Evolutionary conservation across 1,140 invertebrate species (phyloP).

Genomic region (Amphibalanus amphitrite): DNA sequence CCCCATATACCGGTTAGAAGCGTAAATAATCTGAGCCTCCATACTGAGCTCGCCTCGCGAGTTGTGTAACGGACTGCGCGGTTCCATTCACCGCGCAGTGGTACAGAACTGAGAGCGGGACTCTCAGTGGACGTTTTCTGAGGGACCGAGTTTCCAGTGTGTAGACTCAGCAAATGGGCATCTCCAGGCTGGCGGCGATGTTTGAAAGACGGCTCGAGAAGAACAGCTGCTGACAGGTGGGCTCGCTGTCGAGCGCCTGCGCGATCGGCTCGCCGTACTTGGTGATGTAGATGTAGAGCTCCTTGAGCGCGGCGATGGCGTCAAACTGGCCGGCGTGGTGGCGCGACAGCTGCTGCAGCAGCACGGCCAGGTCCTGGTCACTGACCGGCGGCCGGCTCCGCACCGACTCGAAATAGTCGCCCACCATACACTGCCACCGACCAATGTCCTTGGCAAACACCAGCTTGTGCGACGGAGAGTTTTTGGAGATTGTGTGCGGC

Average conservation of each 20-base stretch:
- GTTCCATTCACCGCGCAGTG: too few relatives aligned
- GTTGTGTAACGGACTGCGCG: too few relatives aligned
- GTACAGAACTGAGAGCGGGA: too few relatives aligned
- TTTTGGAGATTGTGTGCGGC: constrained; percentile 75
- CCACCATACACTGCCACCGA: constrained; percentile 46
- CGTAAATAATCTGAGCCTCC: too few relatives aligned
- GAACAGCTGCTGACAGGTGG: background rate
- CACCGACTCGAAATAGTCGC: constrained; percentile 70
- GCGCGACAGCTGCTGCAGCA: constrained; percentile 76
- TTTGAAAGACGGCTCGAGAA: background rate
- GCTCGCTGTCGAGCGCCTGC: constrained; percentile 15
- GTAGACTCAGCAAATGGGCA: background rate
- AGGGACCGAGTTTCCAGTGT: too few relatives aligned
- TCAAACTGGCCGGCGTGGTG: constrained; percentile 76
- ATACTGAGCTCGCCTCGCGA: too few relatives aligned
- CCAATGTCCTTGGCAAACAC: constrained; percentile 88
- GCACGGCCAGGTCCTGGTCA: constrained; percentile 77
- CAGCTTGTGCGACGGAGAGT: constrained; percentile 86
- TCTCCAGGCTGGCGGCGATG: background rate
- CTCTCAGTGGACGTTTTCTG: too few relatives aligned
- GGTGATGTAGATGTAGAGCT: constrained; percentile 82
- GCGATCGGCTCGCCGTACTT: constrained; percentile 81
- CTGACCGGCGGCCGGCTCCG: constrained; percentile 67
- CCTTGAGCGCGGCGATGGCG: constrained; percentile 73
- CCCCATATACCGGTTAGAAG: too few relatives aligned